Conservation (phyloP, 2,797 vertebrate species). For the Thalassophryne amazonica region DNA sequence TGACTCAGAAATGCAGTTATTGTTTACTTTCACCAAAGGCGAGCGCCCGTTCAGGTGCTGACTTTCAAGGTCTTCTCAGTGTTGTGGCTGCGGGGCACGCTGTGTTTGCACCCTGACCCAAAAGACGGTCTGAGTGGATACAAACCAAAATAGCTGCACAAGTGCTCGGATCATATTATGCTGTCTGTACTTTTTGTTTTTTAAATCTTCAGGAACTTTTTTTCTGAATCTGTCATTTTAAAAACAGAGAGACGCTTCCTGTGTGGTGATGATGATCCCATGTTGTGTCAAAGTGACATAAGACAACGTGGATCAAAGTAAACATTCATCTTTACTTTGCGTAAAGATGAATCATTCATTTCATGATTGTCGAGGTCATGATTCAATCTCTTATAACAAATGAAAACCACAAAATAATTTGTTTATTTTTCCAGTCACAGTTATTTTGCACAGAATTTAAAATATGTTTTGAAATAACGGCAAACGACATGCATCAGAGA, state of each 20-base stretch:
- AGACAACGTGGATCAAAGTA: too few species aligned
- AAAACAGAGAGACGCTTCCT: constrained; percentile 30
- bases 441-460: too few species aligned
- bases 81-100: constrained; percentile 48
- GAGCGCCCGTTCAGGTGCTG: constrained; percentile 29
- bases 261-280: too few species aligned
- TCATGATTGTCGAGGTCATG: too few species aligned
- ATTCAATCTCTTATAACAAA: too few species aligned
- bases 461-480: too few species aligned
- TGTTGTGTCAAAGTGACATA: too few species aligned
- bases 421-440: too few species aligned
- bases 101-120: constrained; percentile 48
- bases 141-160: constrained; percentile 53
- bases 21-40: constrained; percentile 61
- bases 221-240: constrained; percentile 25
- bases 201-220: constrained; percentile 10
- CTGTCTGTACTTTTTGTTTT: constrained; percentile 50
- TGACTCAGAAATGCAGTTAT: constrained; percentile 51
- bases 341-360: too few species aligned
- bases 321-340: too few species aligned
- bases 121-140: constrained; percentile 41
- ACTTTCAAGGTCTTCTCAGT: constrained; percentile 35
- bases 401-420: too few species aligned
- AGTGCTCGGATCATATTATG: constrained; percentile 54
- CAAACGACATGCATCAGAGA: too few species aligned